These are phyloP conservation scores for Propithecus perrieri DNA, from an alignment of 2,797 vertebrate genomes.

Conservation along the genomic window DNA sequence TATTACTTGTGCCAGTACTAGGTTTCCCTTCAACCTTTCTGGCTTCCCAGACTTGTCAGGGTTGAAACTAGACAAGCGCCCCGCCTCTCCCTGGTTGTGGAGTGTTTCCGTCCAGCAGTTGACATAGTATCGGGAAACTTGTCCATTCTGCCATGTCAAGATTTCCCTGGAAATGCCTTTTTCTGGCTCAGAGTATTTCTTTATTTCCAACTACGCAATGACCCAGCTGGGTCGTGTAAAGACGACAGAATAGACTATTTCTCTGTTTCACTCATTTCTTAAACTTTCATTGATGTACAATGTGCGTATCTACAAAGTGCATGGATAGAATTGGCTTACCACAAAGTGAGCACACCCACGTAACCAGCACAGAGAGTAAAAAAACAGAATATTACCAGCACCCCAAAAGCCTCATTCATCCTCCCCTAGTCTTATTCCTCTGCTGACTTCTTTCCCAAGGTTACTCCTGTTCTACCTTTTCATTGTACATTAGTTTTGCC, in stretches of 20 bases:
- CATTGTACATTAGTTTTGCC: not conserved
- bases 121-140: not conserved
- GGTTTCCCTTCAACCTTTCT: not conserved
- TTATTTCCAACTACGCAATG: not conserved
- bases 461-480: not conserved
- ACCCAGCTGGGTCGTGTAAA: not conserved
- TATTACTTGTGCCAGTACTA: not conserved
- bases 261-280: not conserved
- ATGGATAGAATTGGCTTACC: not conserved
- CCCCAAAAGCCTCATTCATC: rapidly evolving
- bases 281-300: not conserved
- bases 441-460: not conserved
- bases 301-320: too few species aligned
- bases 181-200: not conserved
- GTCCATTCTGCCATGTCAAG: not conserved
- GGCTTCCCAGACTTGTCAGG: not conserved
- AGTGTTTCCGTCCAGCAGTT: rapidly evolving
- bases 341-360: too few species aligned
- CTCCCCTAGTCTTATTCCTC: not conserved
- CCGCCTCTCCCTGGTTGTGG: too few species aligned
- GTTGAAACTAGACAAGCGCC: not conserved
- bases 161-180: not conserved
- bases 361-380: too few species aligned
- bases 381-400: not conserved
- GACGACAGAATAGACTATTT: not conserved